Conservation (phyloP, 2,113 vertebrate genomes). For the Ramphastos sulfuratus region DNA sequence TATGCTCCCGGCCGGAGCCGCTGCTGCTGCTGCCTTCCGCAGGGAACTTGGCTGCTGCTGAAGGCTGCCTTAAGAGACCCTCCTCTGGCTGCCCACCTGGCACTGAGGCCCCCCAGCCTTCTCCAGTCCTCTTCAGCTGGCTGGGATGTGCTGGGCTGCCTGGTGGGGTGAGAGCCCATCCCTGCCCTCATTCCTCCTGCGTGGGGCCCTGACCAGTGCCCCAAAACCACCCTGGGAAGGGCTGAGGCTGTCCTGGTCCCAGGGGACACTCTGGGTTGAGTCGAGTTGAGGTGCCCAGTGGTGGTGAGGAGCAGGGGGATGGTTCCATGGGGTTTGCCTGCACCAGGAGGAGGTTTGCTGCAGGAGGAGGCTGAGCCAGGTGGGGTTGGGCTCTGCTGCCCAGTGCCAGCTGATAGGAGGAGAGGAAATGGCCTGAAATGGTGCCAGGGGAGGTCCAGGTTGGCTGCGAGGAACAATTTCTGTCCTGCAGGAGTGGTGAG, state of each 20-base stretch:
- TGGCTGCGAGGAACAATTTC: too few species aligned
- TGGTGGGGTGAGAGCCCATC: fast-evolving
- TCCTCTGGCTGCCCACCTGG: slow-evolving; percentile 23
- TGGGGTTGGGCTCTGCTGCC: too few species aligned
- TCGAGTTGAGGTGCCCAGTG: fast-evolving
- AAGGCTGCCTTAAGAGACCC: not conserved
- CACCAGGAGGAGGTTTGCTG: not conserved
- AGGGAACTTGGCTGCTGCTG: not conserved
- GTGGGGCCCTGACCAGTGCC: fast-evolving
- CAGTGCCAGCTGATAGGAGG: too few species aligned
- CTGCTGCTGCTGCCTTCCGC: not conserved
- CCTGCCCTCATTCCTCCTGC: not conserved
- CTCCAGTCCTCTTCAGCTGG: not conserved
- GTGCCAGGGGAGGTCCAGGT: too few species aligned
- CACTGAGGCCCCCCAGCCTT: not conserved
- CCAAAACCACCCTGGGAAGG: fast-evolving
- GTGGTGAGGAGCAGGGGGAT: fast-evolving
- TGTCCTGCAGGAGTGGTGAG: too few species aligned
- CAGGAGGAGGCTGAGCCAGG: too few species aligned
- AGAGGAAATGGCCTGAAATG: too few species aligned
- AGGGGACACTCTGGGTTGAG: fast-evolving
- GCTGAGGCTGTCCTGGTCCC: fast-evolving
- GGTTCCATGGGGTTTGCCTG: not conserved
- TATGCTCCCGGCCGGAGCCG: not conserved
- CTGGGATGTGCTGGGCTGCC: not conserved